These are phyloP conservation scores for Beaufortia kweichowensis DNA, from an alignment of 2,113 vertebrate species.

Conservation along the genomic window DNA sequence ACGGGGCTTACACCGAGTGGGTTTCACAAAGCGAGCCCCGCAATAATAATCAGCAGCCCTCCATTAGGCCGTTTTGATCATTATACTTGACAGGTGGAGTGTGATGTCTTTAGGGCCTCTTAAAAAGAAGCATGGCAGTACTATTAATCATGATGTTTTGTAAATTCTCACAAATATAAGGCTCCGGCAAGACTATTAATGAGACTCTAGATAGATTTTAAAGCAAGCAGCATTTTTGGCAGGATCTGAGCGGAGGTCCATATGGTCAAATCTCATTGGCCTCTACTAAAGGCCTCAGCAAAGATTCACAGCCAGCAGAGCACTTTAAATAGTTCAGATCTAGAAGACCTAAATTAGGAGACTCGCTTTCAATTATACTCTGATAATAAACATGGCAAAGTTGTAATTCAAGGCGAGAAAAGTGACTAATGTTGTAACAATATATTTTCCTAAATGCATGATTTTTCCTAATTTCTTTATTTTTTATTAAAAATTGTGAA, in stretches of 20 bases:
- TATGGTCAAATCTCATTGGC: conserved; percentile 72
- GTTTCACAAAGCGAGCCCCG: conserved; percentile 3
- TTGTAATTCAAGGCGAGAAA: not conserved
- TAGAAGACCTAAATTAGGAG: conserved; percentile 28
- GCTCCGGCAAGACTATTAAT: not conserved
- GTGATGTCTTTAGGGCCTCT: conserved; percentile 6
- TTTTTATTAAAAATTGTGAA: too few relatives aligned
- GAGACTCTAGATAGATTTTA: conserved; percentile 31
- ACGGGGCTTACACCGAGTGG: not conserved
- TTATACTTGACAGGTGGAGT: conserved; percentile 10
- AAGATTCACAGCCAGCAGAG: conserved; percentile 31
- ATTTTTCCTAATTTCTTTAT: too few relatives aligned
- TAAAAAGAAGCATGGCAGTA: conserved; percentile 3
- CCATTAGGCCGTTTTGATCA: conserved; percentile 35
- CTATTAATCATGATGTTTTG: conserved; percentile 46
- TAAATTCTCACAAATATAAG: not conserved
- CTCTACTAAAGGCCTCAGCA: conserved; percentile 56
- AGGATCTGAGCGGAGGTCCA: conserved; percentile 65
- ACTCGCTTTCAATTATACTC: conserved; percentile 2
- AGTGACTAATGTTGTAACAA: too few relatives aligned
- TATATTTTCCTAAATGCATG: too few relatives aligned
- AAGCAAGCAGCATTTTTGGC: conserved; percentile 64
- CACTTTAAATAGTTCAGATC: conserved; percentile 30
- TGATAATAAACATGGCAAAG: not conserved
- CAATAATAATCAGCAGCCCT: conserved; percentile 31